Conservation (phyloP, 2,888 invertebrate genomes). For the Carpatolechia fugitivella region DNA sequence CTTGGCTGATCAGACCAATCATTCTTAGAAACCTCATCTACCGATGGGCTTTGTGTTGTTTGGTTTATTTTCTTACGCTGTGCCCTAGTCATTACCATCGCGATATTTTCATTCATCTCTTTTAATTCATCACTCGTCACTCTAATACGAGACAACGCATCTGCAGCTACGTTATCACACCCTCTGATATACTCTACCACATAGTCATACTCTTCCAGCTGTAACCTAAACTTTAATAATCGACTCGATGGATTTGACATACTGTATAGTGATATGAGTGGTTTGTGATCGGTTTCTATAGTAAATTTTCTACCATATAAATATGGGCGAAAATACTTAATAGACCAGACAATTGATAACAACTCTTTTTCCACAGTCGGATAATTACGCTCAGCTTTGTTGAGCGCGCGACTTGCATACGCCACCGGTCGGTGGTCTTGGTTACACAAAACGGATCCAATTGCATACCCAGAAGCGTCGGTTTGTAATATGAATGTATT, state of each 20-base stretch:
- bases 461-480: constrained; percentile 16
- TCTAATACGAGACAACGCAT: constrained; percentile 19
- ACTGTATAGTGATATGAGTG: neutral
- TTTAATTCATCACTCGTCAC: constrained; percentile 20
- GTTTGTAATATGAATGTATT: constrained; percentile 19
- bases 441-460: constrained; percentile 14
- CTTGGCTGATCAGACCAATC: constrained; percentile 25
- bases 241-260: neutral
- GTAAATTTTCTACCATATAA: neutral
- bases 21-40: neutral
- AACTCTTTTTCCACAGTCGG: constrained; percentile 18
- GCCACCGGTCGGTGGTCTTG: constrained; percentile 19
- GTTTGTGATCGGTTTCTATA: neutral
- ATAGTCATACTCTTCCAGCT: constrained; percentile 15
- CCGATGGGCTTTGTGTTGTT: neutral
- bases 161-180: constrained; percentile 15
- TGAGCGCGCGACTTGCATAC: constrained; percentile 23
- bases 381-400: constrained; percentile 16
- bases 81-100: constrained; percentile 15
- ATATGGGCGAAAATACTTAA: constrained; percentile 15
- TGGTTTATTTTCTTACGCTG: neutral
- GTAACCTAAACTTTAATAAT: neutral
- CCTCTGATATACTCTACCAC: constrained; percentile 21
- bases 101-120: constrained; percentile 13
- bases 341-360: constrained; percentile 10